Evolutionary conservation across 2,888 invertebrate genomes (phyloP).

Genomic region (Cotesia congregata): DNA sequence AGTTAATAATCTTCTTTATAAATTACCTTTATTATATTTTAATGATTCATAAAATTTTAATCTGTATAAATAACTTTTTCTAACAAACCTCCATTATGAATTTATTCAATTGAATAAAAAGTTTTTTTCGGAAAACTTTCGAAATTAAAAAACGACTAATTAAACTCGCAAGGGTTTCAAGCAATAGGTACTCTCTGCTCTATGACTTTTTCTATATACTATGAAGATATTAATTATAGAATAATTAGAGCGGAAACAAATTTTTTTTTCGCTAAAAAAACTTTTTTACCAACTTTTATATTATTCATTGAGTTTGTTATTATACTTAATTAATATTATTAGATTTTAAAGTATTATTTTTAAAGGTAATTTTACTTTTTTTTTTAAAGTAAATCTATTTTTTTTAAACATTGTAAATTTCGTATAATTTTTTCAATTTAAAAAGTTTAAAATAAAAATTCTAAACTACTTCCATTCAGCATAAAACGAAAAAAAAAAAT

Average conservation of each 20-base stretch:
- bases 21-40: no score
- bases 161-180: not conserved
- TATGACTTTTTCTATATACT: not conserved
- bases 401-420: no score
- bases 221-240: not conserved
- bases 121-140: not conserved
- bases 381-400: no score
- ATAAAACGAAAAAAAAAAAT: no score
- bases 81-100: not conserved
- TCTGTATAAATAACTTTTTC: not conserved
- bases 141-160: not conserved
- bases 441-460: no score
- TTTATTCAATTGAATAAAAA: not conserved
- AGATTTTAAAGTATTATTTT: not conserved
- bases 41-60: not conserved
- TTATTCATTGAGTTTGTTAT: not conserved
- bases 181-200: not conserved
- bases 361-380: no score
- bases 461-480: no score
- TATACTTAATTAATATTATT: not conserved
- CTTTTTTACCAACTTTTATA: not conserved
- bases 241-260: not conserved
- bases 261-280: not conserved
- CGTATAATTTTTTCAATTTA: no score
- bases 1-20: no score